Percentiles rank a stretch among this genome's conserved stretches.
Conservation (phyloP, 1,140 invertebrate genomes). For the Colletes latitarsis region DNA sequence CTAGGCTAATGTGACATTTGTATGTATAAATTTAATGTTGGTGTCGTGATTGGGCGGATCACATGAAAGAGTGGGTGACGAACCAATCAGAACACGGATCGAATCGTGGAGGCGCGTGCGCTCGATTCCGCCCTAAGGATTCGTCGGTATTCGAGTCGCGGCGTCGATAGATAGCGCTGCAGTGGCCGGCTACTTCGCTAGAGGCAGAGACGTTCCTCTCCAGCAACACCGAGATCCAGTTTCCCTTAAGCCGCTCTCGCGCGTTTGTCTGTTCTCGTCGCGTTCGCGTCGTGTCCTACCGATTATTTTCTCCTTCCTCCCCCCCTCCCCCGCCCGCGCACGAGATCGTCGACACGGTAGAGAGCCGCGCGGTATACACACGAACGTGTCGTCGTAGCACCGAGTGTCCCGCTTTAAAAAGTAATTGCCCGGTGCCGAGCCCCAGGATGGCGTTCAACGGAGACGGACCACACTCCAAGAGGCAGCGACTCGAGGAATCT, state of each 20-base stretch:
- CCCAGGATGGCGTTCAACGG: conserved; percentile 82
- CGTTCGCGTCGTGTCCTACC: conserved; percentile 67
- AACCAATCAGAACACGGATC: conserved; percentile 1
- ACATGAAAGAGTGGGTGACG: neutral
- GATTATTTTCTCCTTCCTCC: conserved; percentile 68
- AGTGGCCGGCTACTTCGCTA: conserved; percentile 45
- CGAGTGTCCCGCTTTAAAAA: conserved; percentile 49
- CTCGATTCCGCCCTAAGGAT: conserved; percentile 17
- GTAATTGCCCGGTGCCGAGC: conserved; percentile 48
- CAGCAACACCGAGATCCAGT: conserved; percentile 68
- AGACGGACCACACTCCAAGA: conserved; percentile 82
- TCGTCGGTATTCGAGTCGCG: conserved; percentile 11
- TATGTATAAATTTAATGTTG: neutral
- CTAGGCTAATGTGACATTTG: neutral
- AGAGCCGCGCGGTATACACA: conserved; percentile 47
- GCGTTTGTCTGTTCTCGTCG: conserved; percentile 70
- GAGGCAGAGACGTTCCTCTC: conserved; percentile 55
- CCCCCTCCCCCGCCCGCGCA: conserved; percentile 54
- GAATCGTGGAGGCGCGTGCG: conserved; percentile 4
- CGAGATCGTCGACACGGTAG: conserved; percentile 58
- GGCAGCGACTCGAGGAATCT: conserved; percentile 81
- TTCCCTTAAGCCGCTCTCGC: conserved; percentile 75
- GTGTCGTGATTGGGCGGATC: too few species aligned
- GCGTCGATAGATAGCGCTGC: conserved; percentile 48
- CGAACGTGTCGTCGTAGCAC: conserved; percentile 55